Percentiles rank a stretch among this genome's conserved stretches.
Conservation (phyloP, 2,888 invertebrate species). For the Spodoptera picta region DNA sequence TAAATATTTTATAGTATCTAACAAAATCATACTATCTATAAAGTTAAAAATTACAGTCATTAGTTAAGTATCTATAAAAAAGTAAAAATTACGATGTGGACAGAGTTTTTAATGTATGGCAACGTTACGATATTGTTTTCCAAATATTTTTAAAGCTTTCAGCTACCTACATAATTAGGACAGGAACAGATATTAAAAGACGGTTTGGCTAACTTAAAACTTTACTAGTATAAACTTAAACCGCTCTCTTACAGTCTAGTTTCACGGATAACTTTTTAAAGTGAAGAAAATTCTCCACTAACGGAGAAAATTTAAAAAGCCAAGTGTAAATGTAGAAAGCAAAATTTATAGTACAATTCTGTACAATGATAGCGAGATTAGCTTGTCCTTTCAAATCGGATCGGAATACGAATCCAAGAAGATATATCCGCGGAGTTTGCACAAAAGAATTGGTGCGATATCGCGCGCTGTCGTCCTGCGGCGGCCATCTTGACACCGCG, state of each 20-base stretch:
- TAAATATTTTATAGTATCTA: conserved; percentile 53
- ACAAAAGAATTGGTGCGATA: conserved; percentile 86
- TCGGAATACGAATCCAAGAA: conserved; percentile 76
- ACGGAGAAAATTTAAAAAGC: conserved; percentile 38
- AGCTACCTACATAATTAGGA: conserved; percentile 23
- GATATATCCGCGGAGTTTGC: conserved; percentile 78
- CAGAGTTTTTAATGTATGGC: conserved; percentile 23
- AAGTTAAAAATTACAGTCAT: conserved; percentile 48
- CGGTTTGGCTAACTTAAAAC: conserved; percentile 15
- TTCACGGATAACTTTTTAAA: conserved; percentile 37
- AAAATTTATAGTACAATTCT: conserved; percentile 67
- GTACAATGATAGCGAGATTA: conserved; percentile 79
- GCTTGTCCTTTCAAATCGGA: conserved; percentile 80
- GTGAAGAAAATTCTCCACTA: conserved; percentile 18
- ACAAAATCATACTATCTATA: conserved; percentile 49
- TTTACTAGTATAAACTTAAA: conserved; percentile 21
- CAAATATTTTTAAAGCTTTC: conserved; percentile 26
- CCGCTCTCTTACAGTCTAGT: conserved; percentile 5
- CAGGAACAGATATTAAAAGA: conserved; percentile 14
- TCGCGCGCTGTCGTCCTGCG: conserved; percentile 73
- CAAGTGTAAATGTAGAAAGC: conserved; percentile 51
- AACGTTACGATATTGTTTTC: conserved; percentile 22
- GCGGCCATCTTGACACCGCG: conserved; percentile 76
- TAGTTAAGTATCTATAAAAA: conserved; percentile 52
- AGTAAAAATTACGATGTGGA: conserved; percentile 26